phyloP scores from a whole-genome alignment of 2,113 vertebrate species.

The Odontophorus gujanensis region DNA sequence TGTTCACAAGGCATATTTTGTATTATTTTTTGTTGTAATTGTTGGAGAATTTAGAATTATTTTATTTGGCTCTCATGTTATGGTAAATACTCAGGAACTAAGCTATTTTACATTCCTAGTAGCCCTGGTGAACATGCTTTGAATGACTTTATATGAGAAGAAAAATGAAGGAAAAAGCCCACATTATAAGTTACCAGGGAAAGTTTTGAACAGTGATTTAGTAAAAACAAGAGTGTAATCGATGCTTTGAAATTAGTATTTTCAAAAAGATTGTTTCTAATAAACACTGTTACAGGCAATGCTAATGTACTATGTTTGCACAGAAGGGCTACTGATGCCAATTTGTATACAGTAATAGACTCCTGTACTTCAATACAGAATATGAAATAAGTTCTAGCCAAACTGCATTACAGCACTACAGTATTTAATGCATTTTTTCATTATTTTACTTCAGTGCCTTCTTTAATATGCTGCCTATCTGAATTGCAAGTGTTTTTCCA shows the following conservation, averaged over 20 bases:
- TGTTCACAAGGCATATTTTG: neutral
- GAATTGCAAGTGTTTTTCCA: neutral
- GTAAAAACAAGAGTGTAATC: conserved; percentile 18
- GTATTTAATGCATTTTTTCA: neutral
- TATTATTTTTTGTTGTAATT: neutral
- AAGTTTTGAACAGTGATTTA: conserved; percentile 13
- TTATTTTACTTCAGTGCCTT: neutral
- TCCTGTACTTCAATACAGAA: neutral
- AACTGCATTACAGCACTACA: neutral
- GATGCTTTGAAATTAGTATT: conserved; percentile 35
- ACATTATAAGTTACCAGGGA: neutral
- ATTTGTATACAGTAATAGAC: neutral
- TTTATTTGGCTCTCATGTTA: neutral
- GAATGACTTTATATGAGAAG: neutral
- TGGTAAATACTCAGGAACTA: neutral
- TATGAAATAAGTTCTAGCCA: neutral
- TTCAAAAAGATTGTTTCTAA: conserved; percentile 35
- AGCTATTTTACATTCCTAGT: neutral
- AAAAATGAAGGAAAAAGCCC: neutral
- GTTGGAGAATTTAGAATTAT: neutral
- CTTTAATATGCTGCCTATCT: neutral
- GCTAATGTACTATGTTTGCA: conserved; percentile 29
- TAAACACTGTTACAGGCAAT: neutral
- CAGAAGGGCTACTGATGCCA: neutral
- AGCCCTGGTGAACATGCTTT: neutral